Percentiles rank a stretch among this genome's conserved stretches.
Conservation (phyloP, 1,140 invertebrate species). For the Prorops nasuta region DNA sequence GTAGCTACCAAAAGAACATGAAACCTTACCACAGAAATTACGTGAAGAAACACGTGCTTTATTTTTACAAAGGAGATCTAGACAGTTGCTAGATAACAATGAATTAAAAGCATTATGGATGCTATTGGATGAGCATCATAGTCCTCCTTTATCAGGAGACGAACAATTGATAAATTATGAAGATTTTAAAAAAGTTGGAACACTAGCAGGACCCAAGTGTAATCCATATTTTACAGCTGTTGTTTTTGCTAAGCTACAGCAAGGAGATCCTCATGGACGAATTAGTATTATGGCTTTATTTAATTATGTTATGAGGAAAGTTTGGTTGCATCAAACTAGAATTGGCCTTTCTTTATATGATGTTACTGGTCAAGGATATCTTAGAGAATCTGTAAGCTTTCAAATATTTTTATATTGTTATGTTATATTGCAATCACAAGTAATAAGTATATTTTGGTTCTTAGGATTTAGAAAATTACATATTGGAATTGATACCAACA, state of each 20-base stretch:
- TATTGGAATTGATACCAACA: constrained; percentile 88
- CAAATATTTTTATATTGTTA: constrained; percentile 9
- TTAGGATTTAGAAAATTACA: constrained; percentile 93
- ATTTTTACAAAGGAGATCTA: constrained; percentile 80
- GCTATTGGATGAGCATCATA: constrained; percentile 78
- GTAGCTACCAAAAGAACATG: constrained; percentile 71
- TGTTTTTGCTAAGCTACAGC: constrained; percentile 83
- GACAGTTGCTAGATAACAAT: constrained; percentile 80
- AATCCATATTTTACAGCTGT: constrained; percentile 79
- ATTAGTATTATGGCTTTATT: constrained; percentile 83
- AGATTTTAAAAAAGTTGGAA: constrained; percentile 76
- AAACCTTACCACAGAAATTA: constrained; percentile 76
- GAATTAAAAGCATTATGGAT: constrained; percentile 85
- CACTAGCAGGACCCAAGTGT: constrained; percentile 63
- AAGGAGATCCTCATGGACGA: constrained; percentile 78
- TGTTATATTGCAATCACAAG: constrained; percentile 11
- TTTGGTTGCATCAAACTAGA: constrained; percentile 90
- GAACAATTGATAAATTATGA: constrained; percentile 84
- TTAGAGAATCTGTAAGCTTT: constrained; percentile 76
- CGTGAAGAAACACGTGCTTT: constrained; percentile 82
- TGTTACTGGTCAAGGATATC: constrained; percentile 86
- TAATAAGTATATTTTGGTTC: constrained; percentile 26
- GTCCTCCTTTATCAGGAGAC: constrained; percentile 66
- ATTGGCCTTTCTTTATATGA: constrained; percentile 93
- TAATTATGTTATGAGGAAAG: constrained; percentile 93